Conservation (phyloP, 2,113 vertebrate species). For the Otocyon megalotis region DNA sequence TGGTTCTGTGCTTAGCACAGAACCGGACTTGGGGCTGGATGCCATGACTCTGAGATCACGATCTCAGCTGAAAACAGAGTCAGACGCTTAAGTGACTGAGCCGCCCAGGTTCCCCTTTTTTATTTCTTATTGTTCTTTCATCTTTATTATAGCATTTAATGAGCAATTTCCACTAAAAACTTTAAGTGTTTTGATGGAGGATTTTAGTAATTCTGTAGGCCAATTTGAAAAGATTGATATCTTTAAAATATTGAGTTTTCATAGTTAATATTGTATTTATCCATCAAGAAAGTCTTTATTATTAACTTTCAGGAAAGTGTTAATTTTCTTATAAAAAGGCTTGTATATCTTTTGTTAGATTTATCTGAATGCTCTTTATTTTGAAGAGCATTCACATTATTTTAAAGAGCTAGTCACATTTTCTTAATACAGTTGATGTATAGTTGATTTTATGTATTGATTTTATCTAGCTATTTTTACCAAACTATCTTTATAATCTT, state of each 20-base stretch:
- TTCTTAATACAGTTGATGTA: neutral
- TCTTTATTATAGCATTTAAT: neutral
- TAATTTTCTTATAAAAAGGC: neutral
- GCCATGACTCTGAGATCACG: neutral
- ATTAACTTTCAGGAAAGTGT: slow-evolving; percentile 27
- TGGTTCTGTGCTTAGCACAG: neutral
- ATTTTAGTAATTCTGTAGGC: neutral
- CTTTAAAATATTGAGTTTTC: neutral
- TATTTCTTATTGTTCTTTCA: neutral
- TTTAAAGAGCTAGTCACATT: neutral
- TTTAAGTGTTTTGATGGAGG: neutral
- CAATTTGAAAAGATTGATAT: neutral
- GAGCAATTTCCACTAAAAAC: neutral
- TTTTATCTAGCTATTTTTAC: neutral
- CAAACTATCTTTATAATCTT: neutral
- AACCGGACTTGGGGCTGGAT: neutral
- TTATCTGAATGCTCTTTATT: neutral
- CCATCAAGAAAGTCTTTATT: neutral
- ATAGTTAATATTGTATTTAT: neutral
- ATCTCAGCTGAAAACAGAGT: neutral
- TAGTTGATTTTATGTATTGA: neutral
- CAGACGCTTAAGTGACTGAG: neutral
- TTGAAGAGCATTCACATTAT: neutral
- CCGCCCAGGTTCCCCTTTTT: neutral
- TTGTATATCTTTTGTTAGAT: neutral